phyloP scores from a whole-genome alignment of 1,140 invertebrate species.

The Drosophila obscura region DNA sequence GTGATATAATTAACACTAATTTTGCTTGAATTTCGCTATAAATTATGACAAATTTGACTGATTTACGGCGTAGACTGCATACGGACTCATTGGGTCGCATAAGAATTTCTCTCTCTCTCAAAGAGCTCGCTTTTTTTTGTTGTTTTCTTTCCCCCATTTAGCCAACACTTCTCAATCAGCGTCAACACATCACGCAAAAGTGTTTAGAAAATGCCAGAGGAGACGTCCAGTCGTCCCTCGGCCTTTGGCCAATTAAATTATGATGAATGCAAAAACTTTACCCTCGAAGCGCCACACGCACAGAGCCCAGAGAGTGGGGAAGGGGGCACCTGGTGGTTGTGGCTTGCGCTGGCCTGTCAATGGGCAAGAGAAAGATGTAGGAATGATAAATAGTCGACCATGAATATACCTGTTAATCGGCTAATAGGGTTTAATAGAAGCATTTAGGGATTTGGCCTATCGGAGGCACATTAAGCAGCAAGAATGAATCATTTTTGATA shows the following conservation, averaged over 20 bases:
- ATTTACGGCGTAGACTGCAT: slow-evolving; percentile 16
- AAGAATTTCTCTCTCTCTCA: background rate
- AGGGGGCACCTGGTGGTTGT: slow-evolving; percentile 20
- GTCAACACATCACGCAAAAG: slow-evolving; percentile 57
- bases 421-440: too few relatives aligned
- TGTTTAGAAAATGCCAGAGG: slow-evolving; percentile 42
- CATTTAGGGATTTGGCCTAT: too few relatives aligned
- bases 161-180: slow-evolving; percentile 20
- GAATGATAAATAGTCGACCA: too few relatives aligned
- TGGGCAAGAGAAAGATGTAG: slow-evolving; percentile 6
- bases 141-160: background rate
- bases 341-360: slow-evolving; percentile 46
- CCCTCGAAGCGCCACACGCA: slow-evolving; percentile 57
- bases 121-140: slow-evolving; percentile 10
- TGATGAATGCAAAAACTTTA: slow-evolving; percentile 31
- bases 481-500: too few relatives aligned
- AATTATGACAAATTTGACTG: slow-evolving; percentile 30
- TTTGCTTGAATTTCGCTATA: slow-evolving; percentile 33
- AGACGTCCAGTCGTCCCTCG: slow-evolving; percentile 22
- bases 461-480: too few relatives aligned
- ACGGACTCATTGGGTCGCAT: slow-evolving; percentile 31
- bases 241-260: slow-evolving; percentile 52
- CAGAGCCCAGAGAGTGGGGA: background rate
- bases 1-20: slow-evolving; percentile 37
- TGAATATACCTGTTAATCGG: too few relatives aligned